Conservation (phyloP, 1,140 invertebrate genomes). For the Zaprionus camerounensis region DNA sequence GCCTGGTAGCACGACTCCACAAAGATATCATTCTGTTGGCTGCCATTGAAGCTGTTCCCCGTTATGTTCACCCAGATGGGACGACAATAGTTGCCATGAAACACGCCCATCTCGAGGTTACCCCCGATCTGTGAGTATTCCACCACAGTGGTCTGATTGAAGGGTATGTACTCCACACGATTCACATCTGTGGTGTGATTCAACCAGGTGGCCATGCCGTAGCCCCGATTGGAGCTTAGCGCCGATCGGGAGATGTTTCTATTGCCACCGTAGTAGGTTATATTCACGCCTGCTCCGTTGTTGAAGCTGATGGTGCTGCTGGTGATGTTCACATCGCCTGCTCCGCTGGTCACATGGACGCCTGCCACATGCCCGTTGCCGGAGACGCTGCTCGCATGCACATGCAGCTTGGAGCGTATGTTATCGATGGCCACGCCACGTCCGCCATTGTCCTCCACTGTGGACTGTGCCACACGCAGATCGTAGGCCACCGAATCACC, state of each 20-base stretch:
- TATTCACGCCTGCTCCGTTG: constrained; percentile 95
- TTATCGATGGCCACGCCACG: constrained; percentile 95
- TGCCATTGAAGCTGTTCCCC: constrained; percentile 92
- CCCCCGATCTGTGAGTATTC: constrained; percentile 94
- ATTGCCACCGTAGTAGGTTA: constrained; percentile 95
- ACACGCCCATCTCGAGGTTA: constrained; percentile 93
- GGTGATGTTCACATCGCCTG: constrained; percentile 96
- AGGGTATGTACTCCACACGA: constrained; percentile 89
- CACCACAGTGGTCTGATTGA: constrained; percentile 93
- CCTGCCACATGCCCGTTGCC: constrained; percentile 95
- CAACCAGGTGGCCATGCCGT: constrained; percentile 94
- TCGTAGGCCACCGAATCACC: constrained; percentile 93
- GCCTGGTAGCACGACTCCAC: constrained; percentile 91
- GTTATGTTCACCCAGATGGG: constrained; percentile 93
- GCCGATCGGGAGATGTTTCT: constrained; percentile 93
- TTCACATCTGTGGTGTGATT: constrained; percentile 92
- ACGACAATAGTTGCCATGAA: constrained; percentile 91
- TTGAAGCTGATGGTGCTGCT: constrained; percentile 95
- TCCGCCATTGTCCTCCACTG: constrained; percentile 95
- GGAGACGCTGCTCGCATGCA: constrained; percentile 92
- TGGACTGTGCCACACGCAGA: constrained; percentile 93
- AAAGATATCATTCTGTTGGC: constrained; percentile 90
- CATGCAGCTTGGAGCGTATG: constrained; percentile 91
- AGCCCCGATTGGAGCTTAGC: constrained; percentile 91
- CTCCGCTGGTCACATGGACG: constrained; percentile 92